Percentiles rank a stretch among this genome's conserved stretches.
Conservation (phyloP, 2,113 vertebrate genomes). For the Alethe diademata region DNA sequence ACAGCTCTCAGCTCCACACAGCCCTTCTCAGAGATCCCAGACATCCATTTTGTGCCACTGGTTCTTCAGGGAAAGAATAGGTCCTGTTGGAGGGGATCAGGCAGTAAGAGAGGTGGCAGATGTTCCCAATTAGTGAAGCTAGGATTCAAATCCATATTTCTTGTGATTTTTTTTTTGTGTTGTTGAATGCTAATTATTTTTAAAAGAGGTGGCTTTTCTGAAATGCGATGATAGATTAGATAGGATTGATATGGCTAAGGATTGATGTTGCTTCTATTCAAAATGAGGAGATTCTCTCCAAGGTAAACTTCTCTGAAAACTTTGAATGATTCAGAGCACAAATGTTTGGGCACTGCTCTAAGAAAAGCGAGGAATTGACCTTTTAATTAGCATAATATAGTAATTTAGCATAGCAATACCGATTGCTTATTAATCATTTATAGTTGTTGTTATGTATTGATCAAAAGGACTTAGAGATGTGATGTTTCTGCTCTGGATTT, state of each 20-base stretch:
- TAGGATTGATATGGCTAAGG: background rate
- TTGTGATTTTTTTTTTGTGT: accelerated
- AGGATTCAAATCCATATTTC: background rate
- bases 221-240: background rate
- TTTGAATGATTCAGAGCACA: background rate
- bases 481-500: background rate
- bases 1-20: background rate
- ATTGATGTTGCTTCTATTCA: background rate
- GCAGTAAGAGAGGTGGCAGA: background rate
- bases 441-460: background rate
- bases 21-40: background rate
- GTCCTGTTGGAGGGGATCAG: background rate
- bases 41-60: background rate
- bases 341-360: background rate
- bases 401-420: background rate
- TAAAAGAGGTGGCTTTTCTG: background rate
- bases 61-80: background rate
- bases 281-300: background rate
- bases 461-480: background rate
- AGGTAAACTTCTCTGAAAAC: background rate
- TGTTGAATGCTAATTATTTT: background rate
- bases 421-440: background rate
- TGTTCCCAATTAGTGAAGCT: background rate
- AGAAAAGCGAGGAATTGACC: background rate
- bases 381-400: background rate